Evolutionary conservation across 2,888 invertebrate species (phyloP), one percentile per base, ranked within the genome.

Genomic region (Drosophila meridiana): DNA sequence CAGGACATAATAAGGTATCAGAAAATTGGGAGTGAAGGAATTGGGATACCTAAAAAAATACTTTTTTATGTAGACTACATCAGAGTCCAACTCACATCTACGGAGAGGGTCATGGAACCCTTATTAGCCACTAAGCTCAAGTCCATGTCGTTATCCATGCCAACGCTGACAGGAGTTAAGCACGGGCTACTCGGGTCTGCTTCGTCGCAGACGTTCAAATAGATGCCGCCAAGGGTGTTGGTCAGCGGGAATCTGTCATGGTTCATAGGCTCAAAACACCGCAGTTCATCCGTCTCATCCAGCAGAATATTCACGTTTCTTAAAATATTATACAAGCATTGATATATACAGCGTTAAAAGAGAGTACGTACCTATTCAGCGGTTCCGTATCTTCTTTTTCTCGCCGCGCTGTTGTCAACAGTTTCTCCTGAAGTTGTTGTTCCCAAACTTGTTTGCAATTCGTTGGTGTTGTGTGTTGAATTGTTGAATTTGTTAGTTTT

Each of bases 111-210:
- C 55, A 95, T 94, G 53, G 95, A 96, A 72, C 95, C 95, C 88
- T 95, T 95, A 62, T 95, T 96, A 65, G 95, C 95, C 91, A 95
- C 95, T 92, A 95, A 95, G 92, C 95, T 95, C 82, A 95, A 94
- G 92, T 83, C 82, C 45, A 79, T 40, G 3, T 96, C 96, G 26
- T 81, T 59, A 28, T 96, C 96, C 55, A 94, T 94, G 78, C 95
- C 94, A 36, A 94, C 94, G 70, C 96, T 96, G 80, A 95, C 95
- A 76, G 96, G 96, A 28, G 96, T 96, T 75, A 92, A 74, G 60
- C 92, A 92, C 52, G 90, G 85, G 62, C 90, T 92, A 58, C 86
- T 89, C 13, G 76, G 76, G 4, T 83, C 86, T n/a, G 71, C 67
- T 1, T 89, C 88, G n/a, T 89, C 85, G 53, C 79, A 62, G 14